These are phyloP conservation scores for Polypterus bichir DNA, from an alignment of 2,113 vertebrate species.

Conservation along the genomic window DNA sequence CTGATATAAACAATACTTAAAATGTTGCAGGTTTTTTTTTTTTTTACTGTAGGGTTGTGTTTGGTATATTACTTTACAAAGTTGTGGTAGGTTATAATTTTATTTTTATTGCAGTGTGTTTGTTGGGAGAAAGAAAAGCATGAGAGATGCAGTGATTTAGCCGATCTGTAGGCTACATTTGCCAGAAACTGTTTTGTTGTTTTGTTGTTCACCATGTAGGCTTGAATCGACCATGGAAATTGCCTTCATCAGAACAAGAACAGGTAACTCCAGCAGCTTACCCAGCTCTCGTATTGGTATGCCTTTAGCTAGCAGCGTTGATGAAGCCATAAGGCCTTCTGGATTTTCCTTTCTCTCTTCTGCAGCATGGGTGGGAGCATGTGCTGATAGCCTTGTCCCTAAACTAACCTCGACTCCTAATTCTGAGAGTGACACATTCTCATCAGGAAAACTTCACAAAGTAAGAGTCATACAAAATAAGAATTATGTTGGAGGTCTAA, in stretches of 20 bases:
- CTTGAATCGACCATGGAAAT: conserved; percentile 74
- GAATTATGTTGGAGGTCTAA: not conserved
- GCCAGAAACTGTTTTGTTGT: no score
- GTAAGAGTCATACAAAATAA: conserved; percentile 21
- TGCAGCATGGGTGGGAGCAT: no score
- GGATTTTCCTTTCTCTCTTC: no score
- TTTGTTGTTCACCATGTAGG: conserved; percentile 38
- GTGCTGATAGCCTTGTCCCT: conserved; percentile 23
- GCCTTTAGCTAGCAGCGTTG: not conserved
- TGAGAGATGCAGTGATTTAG: no score
- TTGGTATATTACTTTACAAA: no score
- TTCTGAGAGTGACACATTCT: conserved; percentile 35
- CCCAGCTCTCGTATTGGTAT: no score
- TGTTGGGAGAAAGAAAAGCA: no score
- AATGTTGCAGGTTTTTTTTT: conserved; percentile 19
- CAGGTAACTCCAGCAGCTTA: conserved; percentile 36
- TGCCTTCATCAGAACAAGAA: conserved; percentile 68
- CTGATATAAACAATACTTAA: not conserved
- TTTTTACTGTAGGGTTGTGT: not conserved
- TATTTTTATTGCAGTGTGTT: no score
- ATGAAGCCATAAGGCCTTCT: no score
- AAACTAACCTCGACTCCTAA: conserved; percentile 30
- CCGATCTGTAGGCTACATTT: no score
- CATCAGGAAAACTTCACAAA: conserved; percentile 36
- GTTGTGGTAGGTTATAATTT: no score